Evolutionary conservation across 2,888 invertebrate species (phyloP), one percentile per base, ranked within the genome.

Genomic region (Morinoia aosen): DNA sequence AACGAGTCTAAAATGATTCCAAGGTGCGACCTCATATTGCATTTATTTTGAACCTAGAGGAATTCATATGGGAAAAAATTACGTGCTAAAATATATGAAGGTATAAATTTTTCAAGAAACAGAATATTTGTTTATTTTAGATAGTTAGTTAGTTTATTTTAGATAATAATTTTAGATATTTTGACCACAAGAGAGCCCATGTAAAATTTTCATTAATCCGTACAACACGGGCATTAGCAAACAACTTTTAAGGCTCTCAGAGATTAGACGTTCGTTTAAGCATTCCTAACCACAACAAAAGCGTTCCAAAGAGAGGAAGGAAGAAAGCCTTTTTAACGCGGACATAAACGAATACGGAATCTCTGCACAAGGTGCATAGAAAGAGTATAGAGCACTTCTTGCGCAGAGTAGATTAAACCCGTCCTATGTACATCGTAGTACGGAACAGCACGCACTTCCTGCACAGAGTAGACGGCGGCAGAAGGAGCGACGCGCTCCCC

Each of bases 401-500:
- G 61, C 8, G 8, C 61, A 61, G 61, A 61, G 19, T 61, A 61
- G 4, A 61, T 16, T 16, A 5, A 16, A 8, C 8, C 3, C 19
- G 8, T 61, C 12, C 61, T 61, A 61, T 48, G 5, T 4, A 48
- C 48, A 16, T 33, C 8, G 76, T 76, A 3, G 25, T 33, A 8
- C 19, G 33, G 19, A n/a, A 7, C 25, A 76, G 25, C 76, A 94
- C 96, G 96, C 97, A 98, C 98, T 98, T 99, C 99, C 96, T 98
- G 98, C 0, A 99, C 98, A 0, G 98, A 98, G 97, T 98, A 98
- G 0, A 99, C 99, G 8, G 99, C 99, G 97, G 98, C 98, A 97
- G 99, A 99, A 0, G 99, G 99, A 0, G 99, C 99, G 0, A 99
- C 99, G 97, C 98, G 98, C 97, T 99, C 99, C 0, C 98, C 98